Evolutionary conservation across 2,888 invertebrate genomes (phyloP).

Genomic region (Xestia xanthographa): DNA sequence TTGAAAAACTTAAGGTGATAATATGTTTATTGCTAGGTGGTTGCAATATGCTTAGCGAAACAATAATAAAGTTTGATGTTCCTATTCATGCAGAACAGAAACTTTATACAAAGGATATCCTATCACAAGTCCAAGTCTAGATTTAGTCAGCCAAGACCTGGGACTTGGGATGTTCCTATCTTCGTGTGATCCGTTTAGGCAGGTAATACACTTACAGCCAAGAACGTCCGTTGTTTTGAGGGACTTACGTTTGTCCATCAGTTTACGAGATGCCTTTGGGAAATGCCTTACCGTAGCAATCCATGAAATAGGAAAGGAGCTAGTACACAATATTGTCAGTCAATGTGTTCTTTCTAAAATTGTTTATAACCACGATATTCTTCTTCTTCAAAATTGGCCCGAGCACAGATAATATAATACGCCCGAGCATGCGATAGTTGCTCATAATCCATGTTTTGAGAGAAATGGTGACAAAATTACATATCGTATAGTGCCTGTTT

Average conservation of each 20-base stretch:
- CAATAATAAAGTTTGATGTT: not conserved
- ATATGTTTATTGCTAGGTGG: not conserved
- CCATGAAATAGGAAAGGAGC: not conserved
- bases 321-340: no score
- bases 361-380: not conserved
- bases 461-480: not conserved
- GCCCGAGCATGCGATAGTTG: not conserved
- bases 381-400: not conserved
- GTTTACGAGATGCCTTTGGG: conserved; percentile 14
- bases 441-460: not conserved
- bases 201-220: conserved; percentile 35
- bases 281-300: not conserved
- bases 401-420: no score
- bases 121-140: not conserved
- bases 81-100: not conserved
- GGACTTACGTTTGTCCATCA: not conserved
- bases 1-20: not conserved
- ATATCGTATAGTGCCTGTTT: not conserved
- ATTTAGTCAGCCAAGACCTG: not conserved
- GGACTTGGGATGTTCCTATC: not conserved
- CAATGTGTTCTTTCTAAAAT: not conserved
- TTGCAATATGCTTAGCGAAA: not conserved
- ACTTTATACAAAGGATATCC: not conserved
- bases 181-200: conserved; percentile 34
- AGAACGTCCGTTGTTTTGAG: not conserved